Base-by-base conservation (phyloP, 2,888 invertebrate genomes). In the Xestia xanthographa region DNA sequence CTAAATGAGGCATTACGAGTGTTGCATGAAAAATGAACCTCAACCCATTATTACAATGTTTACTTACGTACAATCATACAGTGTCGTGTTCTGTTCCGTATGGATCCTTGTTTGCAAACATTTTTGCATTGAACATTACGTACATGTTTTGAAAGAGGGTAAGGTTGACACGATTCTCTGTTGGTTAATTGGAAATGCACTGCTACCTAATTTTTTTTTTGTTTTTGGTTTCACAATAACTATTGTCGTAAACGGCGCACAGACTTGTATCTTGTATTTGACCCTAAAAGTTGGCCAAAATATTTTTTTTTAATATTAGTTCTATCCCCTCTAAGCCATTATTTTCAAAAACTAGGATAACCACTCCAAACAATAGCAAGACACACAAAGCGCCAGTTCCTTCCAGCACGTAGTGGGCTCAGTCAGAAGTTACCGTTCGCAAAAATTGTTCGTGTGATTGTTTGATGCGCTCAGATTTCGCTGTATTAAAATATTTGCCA, bases 31-130 rank as follows among this genome's bases (percentile, higher is more conserved):
- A 77, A 80, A 77, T 80, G 77, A 72, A 66, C 48, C 34, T 83
- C 45, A 26, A 41, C 14, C 11, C 76, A 79, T 70, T 29, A 79
- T 72, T 29, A 78, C 80, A 82, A 68, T 86, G 86, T 86, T 80
- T 87, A 48, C 72, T 80, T 87, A 48, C 72, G 68, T 69, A 58
- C 48, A 75, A 26, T 68, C 8, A 3, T 45, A 22, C 67, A 72
- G 34, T 79, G 58, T 71, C 75, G 69, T 79, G 75, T 85, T 79
- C 77, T 66, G 65, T 75, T 62, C 68, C 60, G 66, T 58, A 45
- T 67, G 38, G 43, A 58, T 66, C 58, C 79, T 77, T 83, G 83
- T 82, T 86, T 86, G 72, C 71, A 87, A 87, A 88, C 77, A 81
- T 76, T 77, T 68, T 77, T 66, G 66, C 48, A 74, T 80, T 45